A percentile compares a stretch with the other conserved stretches of the same genome.
These are phyloP conservation scores for Dicerorhinus sumatrensis DNA, from an alignment of 2,113 vertebrate genomes.

Conservation along the genomic window DNA sequence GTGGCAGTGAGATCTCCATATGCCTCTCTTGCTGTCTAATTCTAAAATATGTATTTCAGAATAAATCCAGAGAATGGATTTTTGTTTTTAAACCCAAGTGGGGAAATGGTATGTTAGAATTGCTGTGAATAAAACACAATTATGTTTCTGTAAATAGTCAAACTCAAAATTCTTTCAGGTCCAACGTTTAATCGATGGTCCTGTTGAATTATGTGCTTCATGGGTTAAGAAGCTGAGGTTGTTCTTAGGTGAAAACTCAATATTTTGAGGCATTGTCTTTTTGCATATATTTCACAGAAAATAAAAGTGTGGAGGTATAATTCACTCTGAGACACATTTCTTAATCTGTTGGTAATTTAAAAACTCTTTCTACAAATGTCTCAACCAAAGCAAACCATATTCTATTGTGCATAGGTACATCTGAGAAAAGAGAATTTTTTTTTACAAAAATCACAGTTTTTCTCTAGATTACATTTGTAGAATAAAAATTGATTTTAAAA, in stretches of 20 bases:
- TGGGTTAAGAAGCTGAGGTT: constrained; percentile 18
- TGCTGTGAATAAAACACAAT: background rate
- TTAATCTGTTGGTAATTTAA: constrained; percentile 7
- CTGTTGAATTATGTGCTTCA: constrained; percentile 39
- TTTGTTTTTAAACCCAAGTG: constrained; percentile 11
- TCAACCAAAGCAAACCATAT: constrained; percentile 6
- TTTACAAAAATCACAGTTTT: constrained; percentile 10
- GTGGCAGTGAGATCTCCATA: background rate
- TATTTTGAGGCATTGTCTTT: background rate
- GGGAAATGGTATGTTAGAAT: background rate
- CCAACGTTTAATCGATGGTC: background rate
- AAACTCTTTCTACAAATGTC: background rate
- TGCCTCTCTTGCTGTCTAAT: background rate
- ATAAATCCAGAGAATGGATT: background rate
- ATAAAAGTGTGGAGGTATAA: background rate
- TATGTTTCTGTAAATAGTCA: constrained; percentile 1
- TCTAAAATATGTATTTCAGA: constrained; percentile 31
- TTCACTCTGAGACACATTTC: constrained; percentile 29
- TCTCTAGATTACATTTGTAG: background rate
- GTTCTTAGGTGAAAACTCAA: constrained; percentile 41
- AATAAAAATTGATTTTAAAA: constrained; percentile 43
- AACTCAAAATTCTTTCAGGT: constrained; percentile 43
- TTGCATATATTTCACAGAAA: constrained; percentile 20
- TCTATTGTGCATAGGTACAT: background rate
- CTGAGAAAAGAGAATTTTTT: background rate